Evolutionary conservation across 1,140 invertebrate genomes (phyloP).

Genomic region (Acromyrmex echinatior): DNA sequence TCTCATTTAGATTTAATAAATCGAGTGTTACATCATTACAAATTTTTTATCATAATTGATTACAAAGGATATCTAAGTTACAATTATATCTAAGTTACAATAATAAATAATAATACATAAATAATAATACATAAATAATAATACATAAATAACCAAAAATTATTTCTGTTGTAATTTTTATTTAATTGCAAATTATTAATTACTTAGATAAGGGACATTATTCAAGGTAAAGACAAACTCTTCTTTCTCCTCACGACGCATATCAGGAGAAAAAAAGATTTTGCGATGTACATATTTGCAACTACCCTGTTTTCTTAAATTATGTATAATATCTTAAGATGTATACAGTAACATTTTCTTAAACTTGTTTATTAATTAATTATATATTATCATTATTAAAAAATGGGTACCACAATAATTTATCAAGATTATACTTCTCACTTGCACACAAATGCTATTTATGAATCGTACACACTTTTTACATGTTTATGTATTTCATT

Average conservation of each 20-base stretch:
- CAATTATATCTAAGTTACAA: neutral
- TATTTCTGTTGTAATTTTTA: neutral
- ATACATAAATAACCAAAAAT: neutral
- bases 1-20: conserved; percentile 16
- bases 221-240: neutral
- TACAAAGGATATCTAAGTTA: neutral
- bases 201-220: neutral
- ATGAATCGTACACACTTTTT: neutral
- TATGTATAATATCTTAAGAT: neutral
- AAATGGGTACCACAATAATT: neutral
- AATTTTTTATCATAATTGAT: neutral
- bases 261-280: conserved; percentile 31
- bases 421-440: neutral
- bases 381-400: conserved; percentile 1
- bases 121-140: neutral
- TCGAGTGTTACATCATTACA: neutral
- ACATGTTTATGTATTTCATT: neutral
- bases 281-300: conserved; percentile 77
- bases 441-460: conserved; percentile 1
- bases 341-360: neutral
- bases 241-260: neutral
- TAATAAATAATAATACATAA: neutral
- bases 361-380: conserved; percentile 9
- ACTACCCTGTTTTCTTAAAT: conserved; percentile 79
- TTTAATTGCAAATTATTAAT: neutral